Evolutionary conservation across 1,140 invertebrate genomes (phyloP).

Genomic region (Adelges cooleyi): DNA sequence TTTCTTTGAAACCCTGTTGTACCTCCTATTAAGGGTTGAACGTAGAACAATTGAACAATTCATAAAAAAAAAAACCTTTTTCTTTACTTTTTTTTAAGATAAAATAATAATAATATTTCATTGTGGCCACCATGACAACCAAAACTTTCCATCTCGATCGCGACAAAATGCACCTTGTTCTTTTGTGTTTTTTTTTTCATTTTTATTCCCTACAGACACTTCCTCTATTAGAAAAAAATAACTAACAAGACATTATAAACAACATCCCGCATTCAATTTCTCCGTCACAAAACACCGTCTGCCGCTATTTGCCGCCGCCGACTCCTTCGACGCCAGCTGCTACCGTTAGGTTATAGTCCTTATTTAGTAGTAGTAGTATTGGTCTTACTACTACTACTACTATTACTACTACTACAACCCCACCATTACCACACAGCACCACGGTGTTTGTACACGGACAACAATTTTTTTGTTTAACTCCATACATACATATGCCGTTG

Average conservation of each 20-base stretch:
- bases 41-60: constrained; percentile 11
- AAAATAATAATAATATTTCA: constrained; percentile 2
- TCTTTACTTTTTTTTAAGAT: too few relatives aligned
- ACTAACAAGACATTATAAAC: constrained; percentile 26
- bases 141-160: constrained; percentile 21
- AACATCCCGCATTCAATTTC: constrained; percentile 20
- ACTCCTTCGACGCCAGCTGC: not conserved
- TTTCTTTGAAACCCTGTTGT: not conserved
- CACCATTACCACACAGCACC: too few relatives aligned
- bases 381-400: not conserved
- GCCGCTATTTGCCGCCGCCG: not conserved
- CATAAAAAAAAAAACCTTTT: not conserved
- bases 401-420: too few relatives aligned
- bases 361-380: not conserved
- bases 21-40: not conserved
- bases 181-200: constrained; percentile 16
- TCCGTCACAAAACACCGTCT: constrained; percentile 9
- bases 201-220: not conserved
- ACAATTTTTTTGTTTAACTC: constrained; percentile 22
- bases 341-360: not conserved
- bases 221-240: constrained; percentile 23
- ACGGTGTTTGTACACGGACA: not conserved
- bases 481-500: not conserved
- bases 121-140: not conserved
- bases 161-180: constrained; percentile 14